Evolutionary conservation across 2,888 invertebrate species (phyloP).

Genomic region (Noctua janthe): DNA sequence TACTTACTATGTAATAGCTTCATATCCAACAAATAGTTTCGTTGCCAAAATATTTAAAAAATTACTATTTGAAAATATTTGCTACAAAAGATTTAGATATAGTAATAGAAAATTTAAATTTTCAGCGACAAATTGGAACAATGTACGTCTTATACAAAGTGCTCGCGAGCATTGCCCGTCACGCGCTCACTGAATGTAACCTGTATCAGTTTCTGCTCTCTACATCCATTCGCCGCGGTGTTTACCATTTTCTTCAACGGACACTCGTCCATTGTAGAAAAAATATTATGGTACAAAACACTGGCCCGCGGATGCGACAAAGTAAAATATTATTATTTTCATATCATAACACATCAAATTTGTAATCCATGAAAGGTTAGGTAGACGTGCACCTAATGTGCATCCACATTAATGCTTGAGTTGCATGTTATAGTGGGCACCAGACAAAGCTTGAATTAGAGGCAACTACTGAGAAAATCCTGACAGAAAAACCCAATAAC

Average conservation of each 20-base stretch:
- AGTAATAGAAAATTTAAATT: background rate
- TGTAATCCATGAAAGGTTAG: background rate
- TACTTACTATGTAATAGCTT: slow-evolving; percentile 7
- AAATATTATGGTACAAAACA: background rate
- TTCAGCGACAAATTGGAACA: background rate
- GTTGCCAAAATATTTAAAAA: background rate
- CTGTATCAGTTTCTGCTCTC: background rate
- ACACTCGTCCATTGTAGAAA: background rate
- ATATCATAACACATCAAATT: background rate
- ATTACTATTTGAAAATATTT: too few relatives aligned
- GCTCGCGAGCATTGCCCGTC: too few relatives aligned
- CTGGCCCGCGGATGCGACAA: background rate
- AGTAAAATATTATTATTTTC: background rate
- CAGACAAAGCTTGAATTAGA: background rate
- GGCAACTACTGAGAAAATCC: background rate
- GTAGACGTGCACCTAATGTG: background rate
- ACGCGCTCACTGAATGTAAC: background rate
- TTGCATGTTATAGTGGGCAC: background rate
- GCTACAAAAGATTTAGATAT: background rate
- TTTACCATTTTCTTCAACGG: background rate
- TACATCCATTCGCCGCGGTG: background rate
- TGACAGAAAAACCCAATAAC: background rate
- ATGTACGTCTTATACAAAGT: background rate
- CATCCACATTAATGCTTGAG: background rate
- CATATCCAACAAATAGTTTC: background rate